phyloP scores from a whole-genome alignment of 2,797 vertebrate species.

The Anisognathus igniventris region DNA sequence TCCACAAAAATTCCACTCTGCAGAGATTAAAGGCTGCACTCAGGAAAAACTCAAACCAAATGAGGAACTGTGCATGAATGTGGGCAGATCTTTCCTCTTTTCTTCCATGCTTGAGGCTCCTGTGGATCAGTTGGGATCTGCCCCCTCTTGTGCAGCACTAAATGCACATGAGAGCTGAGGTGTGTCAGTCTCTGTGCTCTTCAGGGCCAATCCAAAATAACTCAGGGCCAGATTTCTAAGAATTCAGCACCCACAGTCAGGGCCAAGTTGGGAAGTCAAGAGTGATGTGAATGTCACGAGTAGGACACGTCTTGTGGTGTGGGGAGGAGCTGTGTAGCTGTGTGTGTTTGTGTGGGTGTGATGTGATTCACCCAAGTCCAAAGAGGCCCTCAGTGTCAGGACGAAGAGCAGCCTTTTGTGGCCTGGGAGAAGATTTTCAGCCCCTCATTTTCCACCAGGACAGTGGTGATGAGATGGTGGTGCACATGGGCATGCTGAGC shows the following conservation, averaged over 20 bases:
- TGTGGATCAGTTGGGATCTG: background rate
- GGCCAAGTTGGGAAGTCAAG: slow-evolving; percentile 16
- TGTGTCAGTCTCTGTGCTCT: background rate
- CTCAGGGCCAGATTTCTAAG: slow-evolving; percentile 42
- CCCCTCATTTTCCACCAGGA: background rate
- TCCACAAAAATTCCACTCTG: slow-evolving; percentile 10
- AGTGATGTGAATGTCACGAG: background rate
- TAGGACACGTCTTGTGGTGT: background rate
- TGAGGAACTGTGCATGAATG: background rate
- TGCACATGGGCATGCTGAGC: fast-evolving
- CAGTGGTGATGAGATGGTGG: background rate
- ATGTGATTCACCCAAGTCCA: background rate
- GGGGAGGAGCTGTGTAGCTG: slow-evolving; percentile 16
- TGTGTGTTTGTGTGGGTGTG: background rate
- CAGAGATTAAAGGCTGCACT: slow-evolving; percentile 30
- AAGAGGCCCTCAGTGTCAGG: background rate
- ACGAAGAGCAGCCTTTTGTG: background rate
- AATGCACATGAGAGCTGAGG: background rate
- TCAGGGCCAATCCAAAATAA: background rate
- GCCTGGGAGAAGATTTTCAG: background rate
- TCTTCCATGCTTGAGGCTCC: background rate
- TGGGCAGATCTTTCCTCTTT: background rate
- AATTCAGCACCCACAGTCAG: slow-evolving; percentile 6
- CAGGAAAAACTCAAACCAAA: slow-evolving; percentile 4
- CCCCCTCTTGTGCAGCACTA: background rate